Evolutionary conservation across 1,140 invertebrate genomes (phyloP), one percentile per base, ranked within the genome.

Genomic region (Achroia grisella): DNA sequence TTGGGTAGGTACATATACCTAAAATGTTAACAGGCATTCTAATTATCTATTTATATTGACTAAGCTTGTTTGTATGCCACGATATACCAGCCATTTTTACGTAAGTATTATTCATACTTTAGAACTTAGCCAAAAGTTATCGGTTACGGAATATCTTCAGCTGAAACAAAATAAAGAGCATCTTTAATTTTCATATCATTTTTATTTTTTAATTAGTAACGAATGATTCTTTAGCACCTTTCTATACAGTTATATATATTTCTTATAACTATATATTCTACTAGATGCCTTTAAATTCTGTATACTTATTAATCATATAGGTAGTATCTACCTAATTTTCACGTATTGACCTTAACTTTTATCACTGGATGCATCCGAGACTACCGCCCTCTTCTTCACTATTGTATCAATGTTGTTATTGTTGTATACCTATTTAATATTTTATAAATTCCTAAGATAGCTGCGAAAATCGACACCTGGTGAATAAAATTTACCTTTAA

Each of bases 401-500:
- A 84, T 79, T 84, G 80, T 84, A 76, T 80, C 77, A 80, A 81
- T 83, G 79, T 83, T 73, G 75, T 75, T 50, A 51, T 51, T 60
- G 52, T 59, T 54, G 53, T 52, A 51, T 48, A 39, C 44, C 34
- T 52, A 44, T 44, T 40, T 39, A 23, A 23, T 44, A 37, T 44
- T 50, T 29, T 45, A 10, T 43, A 31, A 31, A 32, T 10, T 43
- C 40, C 39, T 48, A 39, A 52, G 29, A 42, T 54, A 54, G 51
- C 40, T 44, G 28, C 11, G 37, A 54, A 48, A 44, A 40, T 29
- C 23, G 27, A 48, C 42, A 35, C 28, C 37, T 45, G 32, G 40
- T 53, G 44, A 44, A 41, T 27, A n/a, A 41, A 15, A 37, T 36
- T 46, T 40, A 11, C 6, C 11, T 51, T 39, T 32, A 43, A 4